These are phyloP conservation scores for Tringa solitaria DNA, from an alignment of 2,113 vertebrate species.

Conservation along the genomic window DNA sequence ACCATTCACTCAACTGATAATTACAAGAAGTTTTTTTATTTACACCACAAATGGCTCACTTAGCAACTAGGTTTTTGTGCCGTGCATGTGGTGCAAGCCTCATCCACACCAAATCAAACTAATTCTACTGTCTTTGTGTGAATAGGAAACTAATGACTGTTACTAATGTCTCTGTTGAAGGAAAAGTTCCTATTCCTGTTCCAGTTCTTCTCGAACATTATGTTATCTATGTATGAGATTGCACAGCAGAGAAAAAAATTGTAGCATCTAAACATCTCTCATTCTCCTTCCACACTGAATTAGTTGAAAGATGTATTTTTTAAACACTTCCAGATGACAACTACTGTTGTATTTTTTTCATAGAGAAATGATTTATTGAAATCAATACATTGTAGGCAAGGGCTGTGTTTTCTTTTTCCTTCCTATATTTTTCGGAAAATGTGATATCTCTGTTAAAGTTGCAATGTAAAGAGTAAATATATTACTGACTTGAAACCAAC, in stretches of 20 bases:
- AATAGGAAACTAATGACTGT: neutral
- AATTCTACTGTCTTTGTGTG: neutral
- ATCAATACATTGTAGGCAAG: neutral
- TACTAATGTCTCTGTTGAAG: neutral
- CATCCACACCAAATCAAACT: neutral
- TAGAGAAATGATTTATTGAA: neutral
- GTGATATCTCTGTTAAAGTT: neutral
- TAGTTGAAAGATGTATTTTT: neutral
- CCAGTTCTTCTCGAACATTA: neutral
- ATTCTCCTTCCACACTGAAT: neutral
- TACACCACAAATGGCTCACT: neutral
- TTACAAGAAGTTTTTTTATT: neutral
- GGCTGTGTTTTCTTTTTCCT: no score
- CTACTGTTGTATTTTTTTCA: neutral
- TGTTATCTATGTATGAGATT: neutral
- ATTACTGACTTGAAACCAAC: neutral
- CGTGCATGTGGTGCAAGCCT: neutral
- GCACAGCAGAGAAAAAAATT: neutral
- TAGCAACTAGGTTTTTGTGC: neutral
- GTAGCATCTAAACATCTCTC: neutral
- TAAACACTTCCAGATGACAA: neutral
- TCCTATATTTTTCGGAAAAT: neutral
- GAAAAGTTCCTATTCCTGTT: neutral
- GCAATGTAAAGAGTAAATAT: neutral
- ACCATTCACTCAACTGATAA: neutral